Evolutionary conservation across 64 coral and sea anemone genomes (phyloP), one percentile per base, ranked within the genome.

Genomic region (Pocillopora damicornis): DNA sequence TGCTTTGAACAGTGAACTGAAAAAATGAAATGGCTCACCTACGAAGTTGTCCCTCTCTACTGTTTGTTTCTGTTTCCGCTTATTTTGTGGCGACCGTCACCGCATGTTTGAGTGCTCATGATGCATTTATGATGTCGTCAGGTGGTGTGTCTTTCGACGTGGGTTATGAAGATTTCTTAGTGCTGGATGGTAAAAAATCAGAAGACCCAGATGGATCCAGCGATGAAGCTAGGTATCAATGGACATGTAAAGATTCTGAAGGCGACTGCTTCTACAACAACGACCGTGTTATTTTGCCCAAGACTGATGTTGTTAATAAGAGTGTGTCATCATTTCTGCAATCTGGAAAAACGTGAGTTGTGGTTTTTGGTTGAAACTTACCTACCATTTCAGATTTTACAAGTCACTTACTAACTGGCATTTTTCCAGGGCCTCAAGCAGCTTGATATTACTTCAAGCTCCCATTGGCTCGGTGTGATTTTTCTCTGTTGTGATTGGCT

Each of bases 161-260:
- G 34, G 94, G 94, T n/a, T 57, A 82, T 59, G 38, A 12, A 1
- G 86, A 83, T 22, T 93, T 82, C 13, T 58, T 96, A 10, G 17
- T 42, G 13, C 72, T 96, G 51, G 88, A 93, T 64, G 91, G 76
- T 11, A 73, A 35, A 2, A 13, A 2, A 23, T 87, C 91, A 13
- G 13, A 15, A 15, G 94, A 96, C 38, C 94, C 91, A 18, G 94
- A 96, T 93, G 62, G 63, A 11, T 58, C 78, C 10, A 10, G 12
- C 12, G 89, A 96, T 22, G 5, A 59, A 20, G 35, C 75, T 9
- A 79, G 56, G 71, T 93, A 90, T 58, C 51, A 58, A 10, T 96
- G 94, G 94, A 73, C 82, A 42, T 96, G 94, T 79, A 79, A 56
- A 69, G 81, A 95, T 61, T n/a, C 18, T 1, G 13, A 30, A 26